These are phyloP conservation scores for Spheniscus mendiculus DNA, from an alignment of 2,113 vertebrate genomes.

Conservation along the genomic window DNA sequence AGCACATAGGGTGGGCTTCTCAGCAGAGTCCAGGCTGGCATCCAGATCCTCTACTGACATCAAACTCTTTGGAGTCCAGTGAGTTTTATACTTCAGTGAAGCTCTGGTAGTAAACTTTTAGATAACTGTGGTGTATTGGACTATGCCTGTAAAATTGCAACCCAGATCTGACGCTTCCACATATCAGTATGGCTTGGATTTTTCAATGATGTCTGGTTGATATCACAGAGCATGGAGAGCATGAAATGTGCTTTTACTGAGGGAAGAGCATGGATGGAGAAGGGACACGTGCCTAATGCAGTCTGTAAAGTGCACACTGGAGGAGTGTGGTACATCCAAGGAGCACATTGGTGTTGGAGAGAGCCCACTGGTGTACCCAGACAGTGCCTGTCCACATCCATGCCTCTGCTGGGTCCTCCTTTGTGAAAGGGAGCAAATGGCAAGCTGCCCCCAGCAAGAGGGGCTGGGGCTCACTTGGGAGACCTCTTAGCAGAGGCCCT, in stretches of 20 bases:
- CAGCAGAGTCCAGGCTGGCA: background rate
- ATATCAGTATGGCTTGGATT: background rate
- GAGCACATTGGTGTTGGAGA: background rate
- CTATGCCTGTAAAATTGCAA: background rate
- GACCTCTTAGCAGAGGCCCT: background rate
- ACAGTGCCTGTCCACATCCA: background rate
- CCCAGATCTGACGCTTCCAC: background rate
- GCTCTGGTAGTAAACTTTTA: background rate
- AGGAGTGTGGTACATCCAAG: fast-evolving
- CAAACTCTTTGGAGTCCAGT: background rate
- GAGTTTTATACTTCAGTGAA: background rate
- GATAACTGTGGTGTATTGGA: background rate
- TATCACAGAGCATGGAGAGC: background rate
- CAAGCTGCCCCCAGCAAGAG: background rate
- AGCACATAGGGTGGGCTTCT: background rate
- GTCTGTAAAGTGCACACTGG: background rate
- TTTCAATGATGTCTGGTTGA: background rate
- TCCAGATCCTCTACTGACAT: background rate
- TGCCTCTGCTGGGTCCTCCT: background rate
- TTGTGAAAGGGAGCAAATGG: background rate
- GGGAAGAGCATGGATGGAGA: background rate
- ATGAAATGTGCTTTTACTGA: background rate
- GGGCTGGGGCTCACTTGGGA: background rate
- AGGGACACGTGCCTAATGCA: background rate
- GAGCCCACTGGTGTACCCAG: background rate